Evolutionary conservation across 2,888 invertebrate species (phyloP), one percentile per base, ranked within the genome.

Genomic region (Eupithecia pulchellata): DNA sequence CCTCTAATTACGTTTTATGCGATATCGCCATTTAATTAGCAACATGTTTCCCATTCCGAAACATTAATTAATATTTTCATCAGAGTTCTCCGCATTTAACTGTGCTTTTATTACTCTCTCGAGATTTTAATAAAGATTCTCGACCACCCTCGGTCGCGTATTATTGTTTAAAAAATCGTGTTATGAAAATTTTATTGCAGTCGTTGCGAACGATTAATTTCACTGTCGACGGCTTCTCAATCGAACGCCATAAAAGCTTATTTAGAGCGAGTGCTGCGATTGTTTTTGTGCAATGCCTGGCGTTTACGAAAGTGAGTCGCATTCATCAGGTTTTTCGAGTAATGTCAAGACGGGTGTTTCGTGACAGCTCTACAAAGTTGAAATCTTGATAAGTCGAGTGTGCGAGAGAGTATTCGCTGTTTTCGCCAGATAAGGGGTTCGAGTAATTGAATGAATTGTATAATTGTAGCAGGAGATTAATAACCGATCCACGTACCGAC

Each of bases 21-120:
- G 91, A 92, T 93, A 93, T 93, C 91, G 93, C 91, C 93, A 91
- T 93, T 93, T 93, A 92, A 93, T 93, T 93, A 93, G 93, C 92
- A 91, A 93, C 91, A 91, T 92, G 92, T 92, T 93, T 91, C 89
- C 90, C 91, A 93, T 93, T 92, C 90, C 91, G 88, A 90, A 91
- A 92, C 92, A 92, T 92, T 93, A 93, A 93, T 93, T 93, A 93
- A 93, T 93, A 93, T 93, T 93, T 93, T 92, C 92, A 93, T 92
- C 92, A 90, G 92, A 90, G 89, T 91, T 91, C 91, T 86, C 90
- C 89, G 89, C 92, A 90, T 93, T 92, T 91, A 91, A 92, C 90
- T 92, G 93, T 92, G 90, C 90, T 91, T 93, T 93, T 93, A 92
- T 92, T 92, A 88, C 89, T 89, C 90, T 89, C 88, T 90, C 87